Conservation (phyloP, 2,797 vertebrate genomes). For the Fistularia tabacaria region DNA sequence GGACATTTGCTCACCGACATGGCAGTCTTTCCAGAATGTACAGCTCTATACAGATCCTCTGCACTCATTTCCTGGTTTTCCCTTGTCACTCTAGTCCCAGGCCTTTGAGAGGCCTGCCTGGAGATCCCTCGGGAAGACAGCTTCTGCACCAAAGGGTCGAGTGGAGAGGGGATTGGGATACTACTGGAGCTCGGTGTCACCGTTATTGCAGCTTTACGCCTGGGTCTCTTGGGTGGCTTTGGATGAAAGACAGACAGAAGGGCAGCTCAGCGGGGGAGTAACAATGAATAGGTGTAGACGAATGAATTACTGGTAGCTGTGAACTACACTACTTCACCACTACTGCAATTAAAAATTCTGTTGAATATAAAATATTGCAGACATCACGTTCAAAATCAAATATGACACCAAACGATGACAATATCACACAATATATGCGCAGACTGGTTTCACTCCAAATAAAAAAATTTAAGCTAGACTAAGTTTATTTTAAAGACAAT, state of each 20-base stretch:
- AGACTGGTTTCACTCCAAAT: neutral
- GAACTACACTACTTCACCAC: neutral
- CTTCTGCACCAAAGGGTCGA: slow-evolving; percentile 25
- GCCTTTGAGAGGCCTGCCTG: slow-evolving; percentile 24
- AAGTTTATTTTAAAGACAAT: neutral
- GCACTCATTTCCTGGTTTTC: slow-evolving; percentile 39
- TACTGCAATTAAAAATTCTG: neutral
- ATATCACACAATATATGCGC: neutral
- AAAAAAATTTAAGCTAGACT: neutral
- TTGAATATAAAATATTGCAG: too few relatives aligned
- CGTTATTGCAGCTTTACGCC: slow-evolving; percentile 43
- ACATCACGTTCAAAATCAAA: neutral
- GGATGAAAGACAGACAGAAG: slow-evolving; percentile 51
- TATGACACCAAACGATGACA: neutral
- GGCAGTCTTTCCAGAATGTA: slow-evolving; percentile 76
- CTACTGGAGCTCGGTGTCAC: slow-evolving; percentile 20
- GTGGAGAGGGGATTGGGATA: slow-evolving; percentile 5
- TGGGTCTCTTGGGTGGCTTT: slow-evolving; percentile 67
- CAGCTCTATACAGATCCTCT: slow-evolving; percentile 79
- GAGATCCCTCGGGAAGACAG: slow-evolving; percentile 20
- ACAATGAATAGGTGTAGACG: slow-evolving; percentile 34
- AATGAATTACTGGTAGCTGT: slow-evolving; percentile 18
- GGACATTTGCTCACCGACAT: slow-evolving; percentile 75
- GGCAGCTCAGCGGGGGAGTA: slow-evolving; percentile 29
- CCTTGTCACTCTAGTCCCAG: slow-evolving; percentile 6